These are phyloP conservation scores for Asbolus verrucosus DNA, from an alignment of 1,140 invertebrate species.

Conservation along the genomic window DNA sequence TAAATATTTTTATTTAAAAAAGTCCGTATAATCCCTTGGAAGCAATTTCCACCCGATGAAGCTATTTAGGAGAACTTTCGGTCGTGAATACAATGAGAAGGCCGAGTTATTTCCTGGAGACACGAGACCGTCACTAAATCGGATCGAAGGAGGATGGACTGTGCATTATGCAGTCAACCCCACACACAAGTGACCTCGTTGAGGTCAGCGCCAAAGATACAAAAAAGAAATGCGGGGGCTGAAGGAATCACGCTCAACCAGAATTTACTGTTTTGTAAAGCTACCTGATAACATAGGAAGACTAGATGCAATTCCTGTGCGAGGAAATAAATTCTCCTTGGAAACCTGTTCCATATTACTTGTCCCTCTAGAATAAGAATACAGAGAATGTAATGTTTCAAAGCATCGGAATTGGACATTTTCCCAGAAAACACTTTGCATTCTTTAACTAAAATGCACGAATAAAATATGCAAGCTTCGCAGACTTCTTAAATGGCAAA, in stretches of 20 bases:
- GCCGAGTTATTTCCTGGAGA: constrained; percentile 25
- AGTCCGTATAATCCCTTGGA: constrained; percentile 6
- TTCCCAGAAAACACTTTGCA: constrained; percentile 18
- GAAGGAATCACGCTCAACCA: constrained; percentile 31
- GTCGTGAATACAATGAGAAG: constrained; percentile 15
- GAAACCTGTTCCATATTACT: constrained; percentile 31
- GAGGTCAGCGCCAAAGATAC: constrained; percentile 26
- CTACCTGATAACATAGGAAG: constrained; percentile 37
- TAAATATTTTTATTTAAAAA: constrained; percentile 29
- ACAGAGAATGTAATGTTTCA: constrained; percentile 23
- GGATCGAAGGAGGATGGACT: constrained; percentile 15
- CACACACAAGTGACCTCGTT: constrained; percentile 15
- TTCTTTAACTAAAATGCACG: background rate
- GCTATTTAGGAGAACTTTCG: constrained; percentile 15
- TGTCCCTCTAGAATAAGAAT: constrained; percentile 27
- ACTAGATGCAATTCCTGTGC: constrained; percentile 34
- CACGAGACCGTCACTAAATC: constrained; percentile 10
- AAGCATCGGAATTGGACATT: constrained; percentile 27
- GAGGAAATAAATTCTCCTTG: constrained; percentile 25
- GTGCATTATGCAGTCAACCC: constrained; percentile 35
- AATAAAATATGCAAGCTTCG: background rate
- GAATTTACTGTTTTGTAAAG: constrained; percentile 39
- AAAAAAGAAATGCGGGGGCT: constrained; percentile 35
- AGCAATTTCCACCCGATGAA: background rate
- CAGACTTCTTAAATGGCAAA: background rate